Conservation (phyloP, 2,113 vertebrate genomes). For the Ptilonorhynchus violaceus region DNA sequence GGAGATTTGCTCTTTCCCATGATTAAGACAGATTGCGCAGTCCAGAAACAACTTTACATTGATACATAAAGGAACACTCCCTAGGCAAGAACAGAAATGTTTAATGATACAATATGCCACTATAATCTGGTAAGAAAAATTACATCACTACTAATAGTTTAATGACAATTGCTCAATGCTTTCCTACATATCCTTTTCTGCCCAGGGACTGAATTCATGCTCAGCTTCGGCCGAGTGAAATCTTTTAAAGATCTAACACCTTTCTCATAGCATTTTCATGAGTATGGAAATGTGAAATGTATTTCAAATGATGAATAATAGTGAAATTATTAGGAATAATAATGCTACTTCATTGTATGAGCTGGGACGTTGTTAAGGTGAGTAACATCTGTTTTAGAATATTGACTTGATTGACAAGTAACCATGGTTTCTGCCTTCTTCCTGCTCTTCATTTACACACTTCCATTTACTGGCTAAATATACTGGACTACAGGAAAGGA, state of each 20-base stretch:
- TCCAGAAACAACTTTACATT: not conserved
- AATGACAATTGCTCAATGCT: not conserved
- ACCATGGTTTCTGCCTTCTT: slow-evolving; percentile 4
- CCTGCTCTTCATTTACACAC: not conserved
- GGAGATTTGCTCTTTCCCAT: not conserved
- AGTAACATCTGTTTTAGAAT: not conserved
- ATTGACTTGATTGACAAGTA: not conserved
- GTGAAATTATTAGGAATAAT: not conserved
- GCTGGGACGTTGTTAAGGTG: not conserved
- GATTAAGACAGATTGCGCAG: not conserved
- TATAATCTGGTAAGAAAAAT: not conserved
- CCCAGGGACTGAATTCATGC: not conserved
- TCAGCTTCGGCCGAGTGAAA: not conserved
- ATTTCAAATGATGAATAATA: not conserved
- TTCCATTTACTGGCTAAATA: slow-evolving; percentile 2
- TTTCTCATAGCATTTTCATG: not conserved
- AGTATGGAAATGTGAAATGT: not conserved
- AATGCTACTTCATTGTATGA: not conserved
- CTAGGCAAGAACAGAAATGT: not conserved
- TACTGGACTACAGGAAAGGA: not conserved
- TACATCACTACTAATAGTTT: not conserved
- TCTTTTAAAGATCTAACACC: not conserved
- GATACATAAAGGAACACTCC: not conserved
- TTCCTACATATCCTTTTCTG: not conserved
- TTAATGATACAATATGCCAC: not conserved